phyloP scores from a whole-genome alignment of 2,797 vertebrate genomes.

The Siniperca scherzeri region DNA sequence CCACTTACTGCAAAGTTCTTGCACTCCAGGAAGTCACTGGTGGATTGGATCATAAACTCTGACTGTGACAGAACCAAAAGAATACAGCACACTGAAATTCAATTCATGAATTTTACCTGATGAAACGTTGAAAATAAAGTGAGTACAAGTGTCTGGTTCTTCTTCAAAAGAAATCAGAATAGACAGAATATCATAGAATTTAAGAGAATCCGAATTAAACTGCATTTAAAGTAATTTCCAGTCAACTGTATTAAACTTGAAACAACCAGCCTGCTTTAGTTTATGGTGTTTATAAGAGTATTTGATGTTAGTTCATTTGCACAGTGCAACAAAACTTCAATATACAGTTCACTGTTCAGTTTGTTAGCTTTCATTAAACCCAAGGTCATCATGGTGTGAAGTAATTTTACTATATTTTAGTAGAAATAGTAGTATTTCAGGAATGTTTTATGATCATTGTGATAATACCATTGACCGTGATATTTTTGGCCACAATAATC shows the following conservation, averaged over 20 bases:
- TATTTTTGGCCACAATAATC: background rate
- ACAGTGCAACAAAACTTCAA: background rate
- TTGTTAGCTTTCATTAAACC: background rate
- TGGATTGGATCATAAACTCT: background rate
- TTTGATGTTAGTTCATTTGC: background rate
- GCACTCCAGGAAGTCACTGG: background rate
- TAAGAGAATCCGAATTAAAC: background rate
- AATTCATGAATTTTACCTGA: background rate
- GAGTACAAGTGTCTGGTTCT: background rate
- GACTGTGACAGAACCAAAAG: background rate
- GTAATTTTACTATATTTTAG: background rate
- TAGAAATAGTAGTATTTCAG: background rate
- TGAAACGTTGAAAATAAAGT: background rate
- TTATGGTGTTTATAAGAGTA: background rate
- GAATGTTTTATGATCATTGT: background rate
- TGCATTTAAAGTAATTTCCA: background rate
- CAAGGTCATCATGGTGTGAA: background rate
- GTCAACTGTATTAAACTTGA: background rate
- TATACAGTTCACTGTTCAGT: background rate
- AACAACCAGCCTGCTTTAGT: background rate
- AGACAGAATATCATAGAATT: background rate
- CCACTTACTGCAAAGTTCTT: background rate
- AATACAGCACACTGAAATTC: background rate
- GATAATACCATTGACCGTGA: background rate
- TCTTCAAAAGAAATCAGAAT: background rate